Percentiles rank a stretch among this genome's conserved stretches.
phyloP scores from a whole-genome alignment of 2,113 vertebrate species.

The Chitala chitala region DNA sequence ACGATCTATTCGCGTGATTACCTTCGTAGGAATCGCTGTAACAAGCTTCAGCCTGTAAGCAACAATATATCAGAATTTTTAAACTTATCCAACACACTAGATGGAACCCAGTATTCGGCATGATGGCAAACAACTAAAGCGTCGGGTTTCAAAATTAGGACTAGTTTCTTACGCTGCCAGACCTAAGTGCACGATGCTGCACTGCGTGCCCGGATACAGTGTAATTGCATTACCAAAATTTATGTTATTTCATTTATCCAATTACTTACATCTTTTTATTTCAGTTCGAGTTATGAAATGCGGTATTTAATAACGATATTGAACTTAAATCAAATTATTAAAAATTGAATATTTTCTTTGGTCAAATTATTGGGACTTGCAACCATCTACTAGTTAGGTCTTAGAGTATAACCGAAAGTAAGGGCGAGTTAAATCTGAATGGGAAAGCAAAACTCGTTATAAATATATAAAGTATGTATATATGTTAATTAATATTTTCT shows the following conservation, averaged over 20 bases:
- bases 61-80: not conserved
- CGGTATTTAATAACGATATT: too few relatives aligned
- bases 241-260: not conserved
- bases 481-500: not conserved
- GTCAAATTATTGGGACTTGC: not conserved
- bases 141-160: conserved; percentile 41
- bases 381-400: conserved; percentile 18
- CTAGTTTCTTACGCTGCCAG: not conserved
- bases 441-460: not conserved
- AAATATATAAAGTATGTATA: not conserved
- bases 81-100: not conserved
- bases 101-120: not conserved
- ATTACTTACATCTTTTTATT: too few relatives aligned
- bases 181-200: conserved; percentile 20
- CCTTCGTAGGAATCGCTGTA: conserved; percentile 35
- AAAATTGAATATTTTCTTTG: too few relatives aligned
- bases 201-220: not conserved
- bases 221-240: too few relatives aligned
- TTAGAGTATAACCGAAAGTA: not conserved
- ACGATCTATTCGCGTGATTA: too few relatives aligned
- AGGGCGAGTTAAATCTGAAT: not conserved
- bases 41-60: conserved; percentile 16
- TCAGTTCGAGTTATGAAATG: too few relatives aligned
- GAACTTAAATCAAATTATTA: not conserved
- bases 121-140: not conserved